phyloP scores from a whole-genome alignment of 2,113 vertebrate species.

The Nansenia antarctica region DNA sequence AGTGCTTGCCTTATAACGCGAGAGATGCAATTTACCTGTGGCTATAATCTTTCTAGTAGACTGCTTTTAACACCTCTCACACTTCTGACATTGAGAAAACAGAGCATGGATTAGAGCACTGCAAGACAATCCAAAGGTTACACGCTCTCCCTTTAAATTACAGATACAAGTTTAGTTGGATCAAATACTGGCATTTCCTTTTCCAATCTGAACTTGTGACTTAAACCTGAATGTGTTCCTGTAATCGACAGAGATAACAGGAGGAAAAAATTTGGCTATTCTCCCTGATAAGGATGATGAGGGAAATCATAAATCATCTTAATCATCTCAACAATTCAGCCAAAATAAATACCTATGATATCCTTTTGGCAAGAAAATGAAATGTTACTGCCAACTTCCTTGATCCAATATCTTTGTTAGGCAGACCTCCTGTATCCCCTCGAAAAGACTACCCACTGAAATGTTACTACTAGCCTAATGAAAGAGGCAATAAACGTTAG shows the following conservation, averaged over 20 bases:
- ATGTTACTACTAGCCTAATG: no score
- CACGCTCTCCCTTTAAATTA: no score
- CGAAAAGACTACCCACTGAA: no score
- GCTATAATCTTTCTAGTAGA: not conserved
- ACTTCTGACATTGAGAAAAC: not conserved
- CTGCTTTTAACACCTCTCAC: not conserved
- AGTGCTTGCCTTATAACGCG: not conserved
- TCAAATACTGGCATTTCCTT: slow-evolving; percentile 47
- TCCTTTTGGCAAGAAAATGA: not conserved
- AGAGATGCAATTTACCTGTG: not conserved
- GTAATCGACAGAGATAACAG: slow-evolving; percentile 18
- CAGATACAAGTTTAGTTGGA: slow-evolving; percentile 14
- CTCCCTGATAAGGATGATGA: not conserved
- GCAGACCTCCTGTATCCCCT: not conserved
- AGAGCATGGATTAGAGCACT: not conserved
- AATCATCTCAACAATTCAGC: not conserved
- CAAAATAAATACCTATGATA: not conserved
- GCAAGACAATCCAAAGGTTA: not conserved
- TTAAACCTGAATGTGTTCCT: no score
- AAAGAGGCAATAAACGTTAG: no score
- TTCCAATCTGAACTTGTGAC: slow-evolving; percentile 13
- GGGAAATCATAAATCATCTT: slow-evolving; percentile 1
- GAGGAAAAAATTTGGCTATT: not conserved
- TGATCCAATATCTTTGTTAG: not conserved
- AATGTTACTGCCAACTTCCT: not conserved